Evolutionary conservation across 2,113 vertebrate genomes (phyloP).

Genomic region (Puffinus mauretanicus): DNA sequence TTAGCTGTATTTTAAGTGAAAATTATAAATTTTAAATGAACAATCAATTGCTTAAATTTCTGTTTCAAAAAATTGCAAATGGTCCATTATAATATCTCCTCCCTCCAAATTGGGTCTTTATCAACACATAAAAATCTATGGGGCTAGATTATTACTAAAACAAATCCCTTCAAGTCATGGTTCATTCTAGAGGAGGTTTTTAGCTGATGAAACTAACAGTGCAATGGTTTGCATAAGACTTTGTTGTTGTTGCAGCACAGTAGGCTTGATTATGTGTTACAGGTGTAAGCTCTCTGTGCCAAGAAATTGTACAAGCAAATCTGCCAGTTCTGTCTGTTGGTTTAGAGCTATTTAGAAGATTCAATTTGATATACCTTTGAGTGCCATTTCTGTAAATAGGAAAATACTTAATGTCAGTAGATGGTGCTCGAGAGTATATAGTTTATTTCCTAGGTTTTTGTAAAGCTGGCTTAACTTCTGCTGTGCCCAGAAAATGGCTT

Average conservation of each 20-base stretch:
- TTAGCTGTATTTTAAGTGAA: neutral
- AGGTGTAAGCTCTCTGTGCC: neutral
- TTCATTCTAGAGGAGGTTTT: neutral
- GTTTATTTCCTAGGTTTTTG: neutral
- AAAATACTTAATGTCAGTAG: neutral
- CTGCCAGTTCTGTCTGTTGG: neutral
- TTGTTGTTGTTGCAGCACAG: neutral
- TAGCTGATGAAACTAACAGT: neutral
- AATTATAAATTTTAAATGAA: constrained; percentile 22
- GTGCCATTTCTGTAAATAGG: neutral
- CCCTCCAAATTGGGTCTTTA: neutral
- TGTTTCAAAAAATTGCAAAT: neutral
- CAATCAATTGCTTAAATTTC: neutral
- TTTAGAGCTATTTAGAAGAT: neutral
- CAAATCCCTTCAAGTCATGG: neutral
- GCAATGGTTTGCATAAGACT: neutral
- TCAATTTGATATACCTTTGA: neutral
- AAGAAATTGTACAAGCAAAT: neutral
- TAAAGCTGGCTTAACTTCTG: neutral
- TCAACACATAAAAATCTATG: neutral
- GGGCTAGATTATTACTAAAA: neutral
- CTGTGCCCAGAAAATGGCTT: neutral
- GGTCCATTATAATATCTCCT: neutral
- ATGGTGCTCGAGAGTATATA: neutral
- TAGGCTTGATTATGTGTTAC: neutral